Evolutionary conservation across 2,797 vertebrate genomes (phyloP), one percentile per base, ranked within the genome.

Genomic region (Arrhamphus sclerolepis): DNA sequence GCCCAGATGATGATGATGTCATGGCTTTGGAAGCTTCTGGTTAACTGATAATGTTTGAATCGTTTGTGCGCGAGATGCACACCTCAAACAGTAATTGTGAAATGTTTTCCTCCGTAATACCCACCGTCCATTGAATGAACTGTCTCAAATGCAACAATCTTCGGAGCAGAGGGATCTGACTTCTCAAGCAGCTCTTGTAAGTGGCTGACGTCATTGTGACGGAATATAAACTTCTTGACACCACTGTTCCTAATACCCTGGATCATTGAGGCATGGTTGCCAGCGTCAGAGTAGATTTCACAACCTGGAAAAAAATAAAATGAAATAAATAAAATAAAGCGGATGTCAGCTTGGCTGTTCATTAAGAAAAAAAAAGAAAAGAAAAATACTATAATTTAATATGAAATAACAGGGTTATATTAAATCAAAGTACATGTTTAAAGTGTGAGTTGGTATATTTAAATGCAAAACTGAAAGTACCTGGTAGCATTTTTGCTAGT

Each of bases 81-180:
- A n/a, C n/a, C n/a, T n/a, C n/a, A n/a, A n/a, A n/a, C n/a, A n/a
- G n/a, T n/a, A n/a, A n/a, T n/a, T n/a, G n/a, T n/a, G n/a, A n/a
- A n/a, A n/a, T n/a, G n/a, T n/a, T n/a, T n/a, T n/a, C n/a, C 34
- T 8, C 1, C 14, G 34, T 38, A 38, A 38, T 13, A 29, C 93
- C 89, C 68, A 97, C 96, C 96, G 62, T 98, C 95, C 95, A 98
- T 98, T 0, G 96, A 98, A 80, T 97, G 95, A 62, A 98, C 95
- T 0, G 96, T 96, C 87, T 98, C 97, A 79, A 98, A 98, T 0
- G 95, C 95, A 40, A 98, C 95, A 3, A 98, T 98, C 89, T 96
- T 98, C 20, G 96, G 95, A 53, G 87, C 87, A 0, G 91, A 84
- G 0, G 94, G 92, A 46, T 97, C 87, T 0, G 95, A 95, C 17